Evolutionary conservation across 1,140 invertebrate genomes (phyloP), one percentile per base, ranked within the genome.

Genomic region (Platyscapa corneri): DNA sequence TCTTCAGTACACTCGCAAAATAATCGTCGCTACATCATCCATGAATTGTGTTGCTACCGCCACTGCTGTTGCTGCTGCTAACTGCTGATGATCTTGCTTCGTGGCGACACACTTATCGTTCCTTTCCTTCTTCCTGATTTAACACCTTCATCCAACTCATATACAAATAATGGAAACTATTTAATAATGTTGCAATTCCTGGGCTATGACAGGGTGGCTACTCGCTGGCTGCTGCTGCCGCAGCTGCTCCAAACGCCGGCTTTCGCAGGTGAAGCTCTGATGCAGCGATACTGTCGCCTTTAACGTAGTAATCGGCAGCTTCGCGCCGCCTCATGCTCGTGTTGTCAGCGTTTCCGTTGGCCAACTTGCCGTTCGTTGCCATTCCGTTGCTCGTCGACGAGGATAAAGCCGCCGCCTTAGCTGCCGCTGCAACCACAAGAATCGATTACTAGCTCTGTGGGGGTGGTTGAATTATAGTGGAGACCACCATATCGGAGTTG

Each of bases 281-380:
- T 18, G 91, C 91, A 18, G 92, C 92, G 46, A 93, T 88, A 76
- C 90, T 93, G 79, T 93, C 92, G 82, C 92, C 93, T 87, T 93
- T 93, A 65, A 93, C 91, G 49, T 93, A 93, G 87, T 93, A 93
- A 88, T 93, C 92, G 5, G 93, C 92, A 14, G 92, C 91, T 84
- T 93, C 93, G 87, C 91, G 91, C 90, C 92, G 89, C 42, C 90
- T 92, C 16, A 90, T 87, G 86, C 86, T 84, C 34, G 39, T 84
- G 70, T 83, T 77, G 53, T 65, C 74, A 60, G 49, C 87, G 23
- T 32, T 81, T 49, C 88, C 90, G 39, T 91, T 90, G 60, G 87
- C 83, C 27, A 88, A 20, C 46, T 88, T 85, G 8, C 82, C 42
- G n/a, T 87, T 86, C 34, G 81, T 23, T 20, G 39, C 3, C 14